phyloP scores from a whole-genome alignment of 1,140 invertebrate genomes.

The Charaxes varanes region DNA sequence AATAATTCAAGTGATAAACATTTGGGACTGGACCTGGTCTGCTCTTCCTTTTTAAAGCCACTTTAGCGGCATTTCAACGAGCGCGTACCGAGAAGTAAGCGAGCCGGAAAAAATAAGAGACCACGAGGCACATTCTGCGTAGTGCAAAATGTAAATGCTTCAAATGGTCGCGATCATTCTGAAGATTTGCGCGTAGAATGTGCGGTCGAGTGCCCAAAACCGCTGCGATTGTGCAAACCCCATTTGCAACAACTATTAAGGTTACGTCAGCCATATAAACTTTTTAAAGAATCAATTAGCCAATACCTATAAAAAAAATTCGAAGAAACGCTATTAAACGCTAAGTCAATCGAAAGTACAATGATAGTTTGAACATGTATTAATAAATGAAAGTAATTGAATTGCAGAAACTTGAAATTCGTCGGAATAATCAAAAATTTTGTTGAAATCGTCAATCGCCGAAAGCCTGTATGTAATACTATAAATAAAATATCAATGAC shows the following conservation, averaged over 20 bases:
- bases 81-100: conserved; percentile 30
- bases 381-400: too few relatives aligned
- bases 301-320: not conserved
- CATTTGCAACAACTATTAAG: conserved; percentile 2
- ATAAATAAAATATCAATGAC: too few relatives aligned
- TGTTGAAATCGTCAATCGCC: too few relatives aligned
- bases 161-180: conserved; percentile 29
- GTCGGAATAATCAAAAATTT: too few relatives aligned
- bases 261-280: not conserved
- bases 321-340: not conserved
- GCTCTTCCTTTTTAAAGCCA: conserved; percentile 34
- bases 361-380: too few relatives aligned
- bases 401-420: too few relatives aligned
- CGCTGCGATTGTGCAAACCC: conserved; percentile 1
- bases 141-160: conserved; percentile 42
- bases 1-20: conserved; percentile 43
- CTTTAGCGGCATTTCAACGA: conserved; percentile 28
- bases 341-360: too few relatives aligned
- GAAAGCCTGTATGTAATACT: too few relatives aligned
- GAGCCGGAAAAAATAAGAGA: conserved; percentile 30
- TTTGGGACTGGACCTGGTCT: conserved; percentile 33
- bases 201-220: conserved; percentile 4
- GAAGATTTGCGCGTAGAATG: conserved; percentile 9
- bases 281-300: not conserved
- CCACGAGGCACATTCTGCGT: conserved; percentile 34